phyloP scores from a whole-genome alignment of 1,140 invertebrate species.

The Panonychus citri region DNA sequence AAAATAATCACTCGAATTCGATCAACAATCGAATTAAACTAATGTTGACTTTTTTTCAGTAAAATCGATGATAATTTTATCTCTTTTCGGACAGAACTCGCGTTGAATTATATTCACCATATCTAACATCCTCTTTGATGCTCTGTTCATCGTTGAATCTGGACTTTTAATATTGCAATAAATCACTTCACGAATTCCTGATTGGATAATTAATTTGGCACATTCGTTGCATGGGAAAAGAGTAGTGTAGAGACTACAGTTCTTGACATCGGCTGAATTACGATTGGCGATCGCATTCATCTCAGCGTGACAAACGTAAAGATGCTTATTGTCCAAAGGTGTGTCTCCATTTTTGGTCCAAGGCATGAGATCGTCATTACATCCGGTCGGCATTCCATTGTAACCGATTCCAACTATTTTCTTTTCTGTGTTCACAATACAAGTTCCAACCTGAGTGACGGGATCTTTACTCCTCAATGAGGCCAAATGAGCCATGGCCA shows the following conservation, averaged over 20 bases:
- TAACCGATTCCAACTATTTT: conserved; percentile 80
- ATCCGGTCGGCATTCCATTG: conserved; percentile 79
- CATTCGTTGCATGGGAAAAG: conserved; percentile 91
- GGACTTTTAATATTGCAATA: conserved; percentile 59
- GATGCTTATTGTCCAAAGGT: conserved; percentile 45
- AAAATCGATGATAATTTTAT: conserved; percentile 1
- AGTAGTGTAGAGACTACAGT: conserved; percentile 50
- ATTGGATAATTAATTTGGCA: conserved; percentile 83
- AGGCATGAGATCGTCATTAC: conserved; percentile 62
- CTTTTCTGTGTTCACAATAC: conserved; percentile 67
- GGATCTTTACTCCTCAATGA: conserved; percentile 85
- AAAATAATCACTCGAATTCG: too few relatives aligned
- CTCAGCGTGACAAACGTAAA: conserved; percentile 90
- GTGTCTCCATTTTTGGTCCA: conserved; percentile 41
- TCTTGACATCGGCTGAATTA: conserved; percentile 42
- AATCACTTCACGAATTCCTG: conserved; percentile 54
- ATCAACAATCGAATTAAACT: too few relatives aligned
- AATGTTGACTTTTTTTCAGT: too few relatives aligned
- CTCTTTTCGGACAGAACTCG: neutral
- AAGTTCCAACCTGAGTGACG: conserved; percentile 64
- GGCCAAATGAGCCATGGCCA: conserved; percentile 55
- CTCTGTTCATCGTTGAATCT: conserved; percentile 36
- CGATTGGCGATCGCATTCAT: conserved; percentile 87
- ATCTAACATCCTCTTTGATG: conserved; percentile 32
- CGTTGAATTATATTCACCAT: neutral